phyloP scores from a whole-genome alignment of 2,797 vertebrate species.

The Paramormyrops hopkinsi region DNA sequence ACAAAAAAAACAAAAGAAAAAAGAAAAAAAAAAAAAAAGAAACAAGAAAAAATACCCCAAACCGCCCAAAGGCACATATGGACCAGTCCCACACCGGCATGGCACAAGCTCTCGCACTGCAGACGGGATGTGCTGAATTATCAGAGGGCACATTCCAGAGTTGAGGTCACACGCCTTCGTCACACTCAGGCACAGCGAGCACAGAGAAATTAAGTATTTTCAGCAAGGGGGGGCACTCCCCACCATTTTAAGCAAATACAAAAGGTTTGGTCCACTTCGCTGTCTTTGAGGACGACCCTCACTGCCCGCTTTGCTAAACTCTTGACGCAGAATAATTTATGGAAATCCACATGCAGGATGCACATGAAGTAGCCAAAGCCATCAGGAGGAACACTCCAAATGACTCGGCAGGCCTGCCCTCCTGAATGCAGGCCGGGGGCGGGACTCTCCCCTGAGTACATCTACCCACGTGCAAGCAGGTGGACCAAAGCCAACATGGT shows the following conservation, averaged over 20 bases:
- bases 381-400: neutral
- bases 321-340: neutral
- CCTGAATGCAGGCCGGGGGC: neutral
- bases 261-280: neutral
- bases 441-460: neutral
- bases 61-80: neutral
- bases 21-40: too few species aligned
- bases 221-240: neutral
- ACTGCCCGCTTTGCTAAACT: neutral
- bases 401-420: neutral
- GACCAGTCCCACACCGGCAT: neutral
- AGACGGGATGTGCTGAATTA: neutral
- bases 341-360: neutral
- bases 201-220: neutral
- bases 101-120: neutral
- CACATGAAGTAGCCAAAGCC: neutral
- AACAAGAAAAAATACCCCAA: neutral
- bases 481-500: neutral
- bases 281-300: neutral
- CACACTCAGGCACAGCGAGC: slow-evolving; percentile 1
- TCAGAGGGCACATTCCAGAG: neutral
- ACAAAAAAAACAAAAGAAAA: neutral
- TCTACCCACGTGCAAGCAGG: neutral
- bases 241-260: neutral
- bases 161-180: neutral